phyloP scores from a whole-genome alignment of 1,140 invertebrate species.

The Palaemon carinicauda region DNA sequence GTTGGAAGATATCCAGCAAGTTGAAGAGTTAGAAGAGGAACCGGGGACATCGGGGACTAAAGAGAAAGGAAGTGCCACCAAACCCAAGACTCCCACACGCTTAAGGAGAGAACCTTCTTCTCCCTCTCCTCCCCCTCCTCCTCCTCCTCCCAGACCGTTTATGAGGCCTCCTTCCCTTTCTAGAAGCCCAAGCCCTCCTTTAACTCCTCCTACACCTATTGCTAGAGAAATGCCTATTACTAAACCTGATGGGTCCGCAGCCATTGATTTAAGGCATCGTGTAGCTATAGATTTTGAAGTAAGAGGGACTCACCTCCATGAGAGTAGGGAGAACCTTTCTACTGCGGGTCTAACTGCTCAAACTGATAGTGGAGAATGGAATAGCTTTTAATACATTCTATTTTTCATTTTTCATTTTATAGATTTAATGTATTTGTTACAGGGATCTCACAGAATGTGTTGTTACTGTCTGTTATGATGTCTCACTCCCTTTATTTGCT shows the following conservation, averaged over 20 bases:
- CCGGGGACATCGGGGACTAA: conserved; percentile 24
- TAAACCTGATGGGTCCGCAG: conserved; percentile 25
- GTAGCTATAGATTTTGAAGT: conserved; percentile 41
- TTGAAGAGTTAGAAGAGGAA: conserved; percentile 53
- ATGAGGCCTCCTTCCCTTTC: conserved; percentile 40
- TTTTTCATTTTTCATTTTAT: neutral
- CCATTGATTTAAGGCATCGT: conserved; percentile 13
- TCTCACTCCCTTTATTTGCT: conserved; percentile 28
- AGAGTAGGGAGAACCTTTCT: conserved; percentile 39
- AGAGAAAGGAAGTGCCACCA: conserved; percentile 30
- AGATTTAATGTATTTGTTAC: conserved; percentile 27
- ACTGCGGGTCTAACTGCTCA: conserved; percentile 50
- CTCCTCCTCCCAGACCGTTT: conserved; percentile 50
- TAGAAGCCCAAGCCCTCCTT: conserved; percentile 43
- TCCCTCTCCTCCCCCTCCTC: conserved; percentile 54
- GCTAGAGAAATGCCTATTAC: conserved; percentile 46
- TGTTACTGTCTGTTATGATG: conserved; percentile 30
- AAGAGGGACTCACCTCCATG: conserved; percentile 47
- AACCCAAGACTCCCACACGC: conserved; percentile 42
- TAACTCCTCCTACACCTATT: conserved; percentile 52
- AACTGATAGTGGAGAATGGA: conserved; percentile 49
- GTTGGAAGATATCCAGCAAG: conserved; percentile 36
- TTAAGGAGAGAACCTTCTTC: conserved; percentile 34
- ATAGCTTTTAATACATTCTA: conserved; percentile 38
- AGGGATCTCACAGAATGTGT: conserved; percentile 25